Percentiles rank a stretch among this genome's conserved stretches.
Evolutionary conservation across 2,797 vertebrate species (phyloP).

Genomic region (Karalla daura): DNA sequence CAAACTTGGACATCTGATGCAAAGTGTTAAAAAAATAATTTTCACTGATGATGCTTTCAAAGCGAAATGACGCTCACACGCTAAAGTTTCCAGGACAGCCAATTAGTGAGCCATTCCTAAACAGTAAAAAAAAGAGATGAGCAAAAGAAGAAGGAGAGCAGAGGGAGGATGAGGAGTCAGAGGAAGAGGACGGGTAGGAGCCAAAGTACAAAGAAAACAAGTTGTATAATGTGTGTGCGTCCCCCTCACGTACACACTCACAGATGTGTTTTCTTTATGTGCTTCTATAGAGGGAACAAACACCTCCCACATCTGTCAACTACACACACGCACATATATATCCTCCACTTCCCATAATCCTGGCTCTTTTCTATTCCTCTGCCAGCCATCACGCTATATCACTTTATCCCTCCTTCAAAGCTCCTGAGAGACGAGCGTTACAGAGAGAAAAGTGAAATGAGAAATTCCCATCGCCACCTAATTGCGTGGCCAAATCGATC

Average conservation of each 20-base stretch:
- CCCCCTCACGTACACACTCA: neutral
- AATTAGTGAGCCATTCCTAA: constrained; percentile 38
- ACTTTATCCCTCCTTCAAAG: constrained; percentile 70
- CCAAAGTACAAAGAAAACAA: constrained; percentile 23
- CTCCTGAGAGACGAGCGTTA: constrained; percentile 60
- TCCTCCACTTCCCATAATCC: constrained; percentile 45
- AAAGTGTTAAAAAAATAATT: constrained; percentile 4
- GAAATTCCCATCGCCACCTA: constrained; percentile 70
- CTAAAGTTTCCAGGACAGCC: constrained; percentile 7
- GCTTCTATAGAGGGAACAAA: constrained; percentile 29
- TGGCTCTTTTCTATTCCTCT: constrained; percentile 52
- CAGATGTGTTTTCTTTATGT: constrained; percentile 6
- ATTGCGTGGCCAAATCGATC: constrained; percentile 80
- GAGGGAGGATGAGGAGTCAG: constrained; percentile 4
- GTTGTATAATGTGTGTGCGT: neutral
- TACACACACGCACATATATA: constrained; percentile 18
- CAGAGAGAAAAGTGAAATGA: constrained; percentile 73
- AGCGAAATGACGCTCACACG: neutral
- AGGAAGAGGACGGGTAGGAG: constrained; percentile 13
- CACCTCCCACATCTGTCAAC: constrained; percentile 30
- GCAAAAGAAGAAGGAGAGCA: constrained; percentile 3
- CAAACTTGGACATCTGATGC: constrained; percentile 26
- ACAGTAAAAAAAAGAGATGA: constrained; percentile 2
- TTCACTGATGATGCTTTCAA: constrained; percentile 6
- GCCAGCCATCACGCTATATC: constrained; percentile 60